These are phyloP conservation scores for Mus pahari DNA, from an alignment of 2,113 vertebrate genomes.

Conservation along the genomic window DNA sequence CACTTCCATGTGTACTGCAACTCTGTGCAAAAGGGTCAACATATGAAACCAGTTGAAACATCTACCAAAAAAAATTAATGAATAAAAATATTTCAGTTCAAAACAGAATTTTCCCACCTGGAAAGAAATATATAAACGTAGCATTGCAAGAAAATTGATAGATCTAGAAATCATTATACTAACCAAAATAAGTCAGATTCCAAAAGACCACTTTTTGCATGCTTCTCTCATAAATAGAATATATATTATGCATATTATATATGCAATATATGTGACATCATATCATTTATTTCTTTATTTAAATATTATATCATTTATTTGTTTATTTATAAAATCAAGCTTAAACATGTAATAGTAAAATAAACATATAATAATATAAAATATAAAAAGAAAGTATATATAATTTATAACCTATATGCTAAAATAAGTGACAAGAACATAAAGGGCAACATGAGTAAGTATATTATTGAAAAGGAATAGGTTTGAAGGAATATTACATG, in stretches of 20 bases:
- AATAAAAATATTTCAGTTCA: not conserved
- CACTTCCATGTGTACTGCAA: not conserved
- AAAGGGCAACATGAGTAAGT: not conserved
- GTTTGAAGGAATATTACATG: not conserved
- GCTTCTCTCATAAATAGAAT: not conserved
- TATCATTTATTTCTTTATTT: not conserved
- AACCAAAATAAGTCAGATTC: not conserved
- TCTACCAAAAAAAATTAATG: not conserved
- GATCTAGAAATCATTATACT: not conserved
- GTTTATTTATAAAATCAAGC: not conserved
- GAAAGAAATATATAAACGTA: not conserved
- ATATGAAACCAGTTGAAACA: not conserved
- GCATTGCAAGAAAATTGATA: not conserved
- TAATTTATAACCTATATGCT: not conserved
- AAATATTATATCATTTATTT: not conserved
- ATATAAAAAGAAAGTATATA: not conserved
- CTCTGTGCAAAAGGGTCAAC: not conserved
- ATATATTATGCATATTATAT: not conserved
- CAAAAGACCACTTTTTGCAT: not conserved
- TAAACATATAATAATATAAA: not conserved
- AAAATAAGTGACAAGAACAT: slow-evolving; percentile 7
- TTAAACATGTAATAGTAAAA: not conserved
- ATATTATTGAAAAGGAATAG: not conserved
- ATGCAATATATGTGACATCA: not conserved
- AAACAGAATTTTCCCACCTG: not conserved